phyloP scores from a whole-genome alignment of 2,113 vertebrate species.

The Eretmodus cyanostictus region DNA sequence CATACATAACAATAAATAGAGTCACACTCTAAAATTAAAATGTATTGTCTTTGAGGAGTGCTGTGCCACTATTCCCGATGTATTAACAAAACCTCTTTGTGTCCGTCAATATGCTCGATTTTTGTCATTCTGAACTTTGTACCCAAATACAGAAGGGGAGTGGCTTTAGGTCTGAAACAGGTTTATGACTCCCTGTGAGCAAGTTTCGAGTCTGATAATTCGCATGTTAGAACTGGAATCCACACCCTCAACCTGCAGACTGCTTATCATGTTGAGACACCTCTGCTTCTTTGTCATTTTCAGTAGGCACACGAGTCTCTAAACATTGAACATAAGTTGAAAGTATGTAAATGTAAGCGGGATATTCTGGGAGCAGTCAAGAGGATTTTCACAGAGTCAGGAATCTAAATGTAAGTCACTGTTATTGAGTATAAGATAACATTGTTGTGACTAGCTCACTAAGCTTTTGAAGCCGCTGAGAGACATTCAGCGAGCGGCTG shows the following conservation, averaged over 20 bases:
- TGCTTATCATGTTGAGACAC: slow-evolving; percentile 63
- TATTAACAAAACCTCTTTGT: neutral
- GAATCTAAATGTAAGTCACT: slow-evolving; percentile 60
- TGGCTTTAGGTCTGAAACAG: slow-evolving; percentile 73
- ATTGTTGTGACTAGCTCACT: neutral
- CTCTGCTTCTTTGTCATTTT: slow-evolving; percentile 49
- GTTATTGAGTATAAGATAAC: neutral
- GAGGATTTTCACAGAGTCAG: slow-evolving; percentile 38
- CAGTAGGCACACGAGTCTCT: slow-evolving; percentile 7
- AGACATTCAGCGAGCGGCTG: neutral
- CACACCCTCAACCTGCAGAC: slow-evolving; percentile 71
- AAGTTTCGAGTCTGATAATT: slow-evolving; percentile 54
- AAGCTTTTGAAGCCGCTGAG: neutral
- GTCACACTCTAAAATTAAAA: neutral
- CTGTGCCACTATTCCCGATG: neutral
- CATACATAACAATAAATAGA: neutral
- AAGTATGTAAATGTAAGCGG: neutral
- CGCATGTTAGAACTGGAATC: slow-evolving; percentile 82
- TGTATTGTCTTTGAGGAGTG: neutral
- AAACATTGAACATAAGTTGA: neutral
- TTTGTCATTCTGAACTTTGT: slow-evolving; percentile 39
- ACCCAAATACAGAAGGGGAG: slow-evolving; percentile 41
- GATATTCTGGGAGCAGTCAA: slow-evolving; percentile 21
- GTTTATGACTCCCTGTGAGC: slow-evolving; percentile 69
- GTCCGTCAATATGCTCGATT: slow-evolving; percentile 14